Evolutionary conservation across 2,888 invertebrate species (phyloP), one percentile per base, ranked within the genome.

Genomic region (Eupithecia pulchellata): DNA sequence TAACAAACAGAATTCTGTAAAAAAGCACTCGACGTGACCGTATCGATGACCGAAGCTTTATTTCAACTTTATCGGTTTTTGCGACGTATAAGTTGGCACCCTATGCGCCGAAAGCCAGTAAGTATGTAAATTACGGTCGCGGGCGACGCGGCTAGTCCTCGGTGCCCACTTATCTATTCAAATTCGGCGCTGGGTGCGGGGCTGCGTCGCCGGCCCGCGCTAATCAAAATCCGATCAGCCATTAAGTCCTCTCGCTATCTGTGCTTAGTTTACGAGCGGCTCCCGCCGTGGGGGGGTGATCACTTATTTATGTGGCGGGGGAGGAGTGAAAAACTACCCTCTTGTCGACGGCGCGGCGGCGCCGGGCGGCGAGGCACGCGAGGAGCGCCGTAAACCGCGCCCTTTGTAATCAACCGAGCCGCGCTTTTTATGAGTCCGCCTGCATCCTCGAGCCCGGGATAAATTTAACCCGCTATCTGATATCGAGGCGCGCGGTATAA

Each of bases 221-320:
- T 94, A 93, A 93, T 94, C 93, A 93, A 93, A 94, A 93, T 92
- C 93, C 93, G 93, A 94, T 94, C 93, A 93, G 93, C 93, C 93
- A 94, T 94, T 94, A 94, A 92, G 93, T 92, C 91, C 91, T 92
- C 90, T 89, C 90, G 92, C 92, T 93, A 93, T 94, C 93, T 92
- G 88, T 86, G 91, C 92, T 92, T 91, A 91, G 93, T 93, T 93
- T 93, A 94, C 93, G 93, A 93, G 91, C 89, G 89, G 84, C 85
- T 78, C 80, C 77, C 77, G 77, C 73, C 78, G 77, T 81, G 78
- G 83, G 74, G 79, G 77, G 77, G 89, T 87, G 92, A 92, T 93
- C 92, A 88, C 91, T 92, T 93, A 92, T 93, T 93, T 93, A 92
- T 92, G 91, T 90, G 90, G 88, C 89, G 87, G 89, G 89, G 87